Evolutionary conservation across 2,888 invertebrate species (phyloP), one percentile per base, ranked within the genome.

Genomic region (Drosophila mimica): DNA sequence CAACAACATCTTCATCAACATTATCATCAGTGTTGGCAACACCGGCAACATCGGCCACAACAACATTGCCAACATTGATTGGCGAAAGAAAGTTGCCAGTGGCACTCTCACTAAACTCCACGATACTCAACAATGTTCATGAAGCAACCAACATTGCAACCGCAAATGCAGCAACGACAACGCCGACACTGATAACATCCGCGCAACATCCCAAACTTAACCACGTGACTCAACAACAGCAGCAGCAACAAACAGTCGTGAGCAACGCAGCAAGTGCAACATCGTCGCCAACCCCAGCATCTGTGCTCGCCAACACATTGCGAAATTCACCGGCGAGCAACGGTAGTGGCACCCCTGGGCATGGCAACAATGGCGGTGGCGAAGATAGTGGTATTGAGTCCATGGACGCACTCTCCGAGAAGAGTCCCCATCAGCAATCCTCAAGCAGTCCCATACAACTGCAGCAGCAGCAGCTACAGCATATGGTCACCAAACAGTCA

Each of bases 311-410:
- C 20, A 82, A 68, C 51, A 82, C 84, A 4, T 68, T 92, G 54
- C 89, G 92, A 3, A 93, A 91, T 60, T 95, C 95, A 25, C 91
- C 91, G 0, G 91, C 91, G n/a, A 91, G 91, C 69, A 91, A 90
- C 28, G 91, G 91, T 0, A 87, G 91, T 89, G 97, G 97, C 0
- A 92, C 92, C 2, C 88, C 91, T 4, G 91, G 91, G 1, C 91
- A 92, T 40, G 86, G 89, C 17, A 90, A 90, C 58, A 91, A 91
- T 62, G 91, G 91, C 15, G 89, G 88, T 88, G 97, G 97, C 52
- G 98, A 98, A 91, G 97, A 98, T 93, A 97, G 97, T 66, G 98
- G 98, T 20, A 98, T 98, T 66, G 98, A 98, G 92, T 97, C 97
- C 43, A 97, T 98, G 98, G 98, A 98, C 92, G 97, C 98, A 3